Base-by-base conservation (phyloP, 1,140 invertebrate species). In the Panagrolaimus sp. region DNA sequence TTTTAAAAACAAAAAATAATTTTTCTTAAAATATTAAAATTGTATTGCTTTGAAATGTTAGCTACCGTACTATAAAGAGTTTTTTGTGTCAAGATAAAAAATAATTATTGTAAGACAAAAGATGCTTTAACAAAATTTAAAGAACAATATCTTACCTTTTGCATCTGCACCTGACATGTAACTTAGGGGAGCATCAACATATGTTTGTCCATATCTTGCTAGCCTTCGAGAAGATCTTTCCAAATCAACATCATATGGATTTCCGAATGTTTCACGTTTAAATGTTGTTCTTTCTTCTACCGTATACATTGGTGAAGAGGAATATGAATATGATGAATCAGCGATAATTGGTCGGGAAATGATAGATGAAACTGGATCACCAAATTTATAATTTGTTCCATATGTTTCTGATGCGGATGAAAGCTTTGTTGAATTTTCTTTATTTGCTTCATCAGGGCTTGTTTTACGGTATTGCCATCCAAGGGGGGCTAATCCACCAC, bases 231-330 rank as follows among this genome's bases (percentile, higher is more conserved):
- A 20, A 11, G 51, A 57, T 57, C 51, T 14, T 57, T 57, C 51
- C 51, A 57, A 20, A 20, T 57, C 51, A 20, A 57, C 51, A 20
- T 57, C 51, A 20, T 25, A 57, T 3, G 51, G 51, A 23, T 57
- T 57, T 3, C 51, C 51, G n/a, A 25, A 57, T 4, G 27, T 11
- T 27, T 57, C 51, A 9, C 27, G 20, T 27, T 27, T 20, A 27
- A 57, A 57, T 5, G n/a, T 57, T 27, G 51, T 57, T 25, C 51
- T 0, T 23, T 57, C 51, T 20, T 57, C 51, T 20, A 57, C 51
- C 20, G 51, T 25, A 57, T 57, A 57, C 9, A 57, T 20, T 20
- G 51, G 51, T 20, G 51, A 27, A 11, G 20, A 27, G 31, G 31
- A 38, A 38, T 38, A 38, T 38, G 31, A 38, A 38, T 38, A 38